Evolutionary conservation across 2,113 vertebrate species (phyloP), one percentile per base, ranked within the genome.

Genomic region (Colaptes auratus): DNA sequence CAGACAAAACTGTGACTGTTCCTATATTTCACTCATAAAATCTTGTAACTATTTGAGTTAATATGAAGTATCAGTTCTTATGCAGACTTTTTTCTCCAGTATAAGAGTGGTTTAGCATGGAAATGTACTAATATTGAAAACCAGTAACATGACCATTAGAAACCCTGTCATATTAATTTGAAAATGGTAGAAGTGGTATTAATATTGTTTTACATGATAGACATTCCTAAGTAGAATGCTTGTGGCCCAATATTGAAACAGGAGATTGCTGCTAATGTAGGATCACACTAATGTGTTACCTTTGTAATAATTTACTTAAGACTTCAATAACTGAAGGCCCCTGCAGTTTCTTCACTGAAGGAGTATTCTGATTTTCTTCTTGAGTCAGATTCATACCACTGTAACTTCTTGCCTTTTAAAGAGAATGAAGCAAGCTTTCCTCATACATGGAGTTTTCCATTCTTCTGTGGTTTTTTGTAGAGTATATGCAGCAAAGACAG

Each of bases 81-180:
- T 36, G 48, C 33, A 78, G 74, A 55, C 31, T 3, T 61, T 86
- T 75, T 72, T 86, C 53, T 79, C 42, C 64, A 42, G 27, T 36
- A 42, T 52, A 73, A 39, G 63, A 55, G 52, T 76, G n/a, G 35
- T 72, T 93, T 67, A 75, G 73, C 46, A 56, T 83, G 53, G 35
- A 79, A 91, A 58, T 55, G 31, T 69, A 19, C 64, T 80, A 80
- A 86, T 18, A 21, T 44, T n/a, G 35, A 79, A 91, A 66, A 48
- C 25, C 60, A 23, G 53, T 76, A 80, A 83, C 21, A 21, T 44
- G 35, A 72, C 86, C 72, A 59, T 89, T 80, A 63, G 80, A 89
- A 91, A 28, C 64, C 28, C 76, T 93, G 72, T 83, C 64, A 39
- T 91, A 72, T 80, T 95, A 63, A 83, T 76, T 59, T 86, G 82